Base-by-base conservation (phyloP, 2,888 invertebrate species). In the Diogma glabrata region DNA sequence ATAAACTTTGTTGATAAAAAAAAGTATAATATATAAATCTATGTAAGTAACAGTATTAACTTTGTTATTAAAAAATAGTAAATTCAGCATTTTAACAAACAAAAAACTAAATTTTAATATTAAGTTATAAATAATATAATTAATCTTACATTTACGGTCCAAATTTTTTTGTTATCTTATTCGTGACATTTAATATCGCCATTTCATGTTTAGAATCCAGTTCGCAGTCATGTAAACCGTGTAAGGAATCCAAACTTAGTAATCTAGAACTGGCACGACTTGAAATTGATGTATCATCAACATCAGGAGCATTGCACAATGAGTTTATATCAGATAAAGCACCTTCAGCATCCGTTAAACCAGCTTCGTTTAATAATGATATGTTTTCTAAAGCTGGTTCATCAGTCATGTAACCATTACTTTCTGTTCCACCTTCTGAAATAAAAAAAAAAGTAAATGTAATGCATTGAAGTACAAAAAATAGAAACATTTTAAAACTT, bases 241-340 rank as follows among this genome's bases (percentile, higher is more conserved):
- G 86, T 57, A 87, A 74, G 14, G 86, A 87, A 67, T 87, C 87
- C 47, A 87, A 73, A 53, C 85, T 86, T 58, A 89, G 80, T 47
- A 89, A 77, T 9, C 87, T 77, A 12, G 88, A 87, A 19, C 87
- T 88, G 28, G 89, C 88, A 55, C 89, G 76, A 7, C 88, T 88
- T 4, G 88, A 89, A 56, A 89, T 81, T 58, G 81, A 81, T 57
- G 87, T 87, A 63, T 89, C 78, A 59, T 79, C 79, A 53, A 78
- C 72, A 62, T 80, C 79, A 46, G 68, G 71, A 54, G 78, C 78
- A 67, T 84, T 82, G 68, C 84, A 86, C 60, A 86, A 81, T 8
- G 87, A 87, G 71, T 89, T 89, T 48, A 89, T 86, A 70, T 89
- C 89, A 61, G 88, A 88, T 53, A 89, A 74, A 22, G 88, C 89